Evolutionary conservation across 2,113 vertebrate species (phyloP).

Genomic region (Menidia beryllina): DNA sequence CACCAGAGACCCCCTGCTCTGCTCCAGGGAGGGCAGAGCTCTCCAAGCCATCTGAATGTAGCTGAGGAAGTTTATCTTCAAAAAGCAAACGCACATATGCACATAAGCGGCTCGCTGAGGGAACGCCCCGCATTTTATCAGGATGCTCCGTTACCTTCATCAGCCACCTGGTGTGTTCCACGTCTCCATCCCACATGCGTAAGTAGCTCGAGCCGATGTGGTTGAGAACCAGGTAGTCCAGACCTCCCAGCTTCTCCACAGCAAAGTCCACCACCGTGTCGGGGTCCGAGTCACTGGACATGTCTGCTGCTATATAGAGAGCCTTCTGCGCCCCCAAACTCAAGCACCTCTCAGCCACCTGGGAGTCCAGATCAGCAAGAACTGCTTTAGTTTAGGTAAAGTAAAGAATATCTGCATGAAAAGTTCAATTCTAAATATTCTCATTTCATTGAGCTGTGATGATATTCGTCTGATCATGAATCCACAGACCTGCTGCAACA

Average conservation of each 20-base stretch:
- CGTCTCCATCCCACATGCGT: conserved; percentile 81
- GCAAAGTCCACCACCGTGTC: conserved; percentile 84
- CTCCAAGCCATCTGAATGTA: conserved; percentile 84
- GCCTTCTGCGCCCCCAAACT: conserved; percentile 84
- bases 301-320: conserved; percentile 85
- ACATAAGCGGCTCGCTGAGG: conserved; percentile 6
- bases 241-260: conserved; percentile 85
- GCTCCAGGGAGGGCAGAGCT: conserved; percentile 83
- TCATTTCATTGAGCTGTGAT: too few relatives aligned
- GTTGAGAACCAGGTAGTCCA: conserved; percentile 89
- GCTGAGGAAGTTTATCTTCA: conserved; percentile 91
- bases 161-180: conserved; percentile 82
- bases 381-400: too few relatives aligned
- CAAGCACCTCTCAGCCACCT: conserved; percentile 88
- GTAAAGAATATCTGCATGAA: not conserved
- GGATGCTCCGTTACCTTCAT: conserved; percentile 82
- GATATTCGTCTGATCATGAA: too few relatives aligned
- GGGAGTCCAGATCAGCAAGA: not conserved
- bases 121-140: not conserved
- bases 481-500: conserved; percentile 84
- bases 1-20: conserved; percentile 84
- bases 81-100: conserved; percentile 18
- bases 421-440: too few relatives aligned
- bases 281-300: conserved; percentile 82
- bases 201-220: conserved; percentile 83